Percentiles rank a stretch among this genome's conserved stretches.
These are phyloP conservation scores for Cnemophilus loriae DNA, from an alignment of 2,113 vertebrate genomes.

Conservation along the genomic window DNA sequence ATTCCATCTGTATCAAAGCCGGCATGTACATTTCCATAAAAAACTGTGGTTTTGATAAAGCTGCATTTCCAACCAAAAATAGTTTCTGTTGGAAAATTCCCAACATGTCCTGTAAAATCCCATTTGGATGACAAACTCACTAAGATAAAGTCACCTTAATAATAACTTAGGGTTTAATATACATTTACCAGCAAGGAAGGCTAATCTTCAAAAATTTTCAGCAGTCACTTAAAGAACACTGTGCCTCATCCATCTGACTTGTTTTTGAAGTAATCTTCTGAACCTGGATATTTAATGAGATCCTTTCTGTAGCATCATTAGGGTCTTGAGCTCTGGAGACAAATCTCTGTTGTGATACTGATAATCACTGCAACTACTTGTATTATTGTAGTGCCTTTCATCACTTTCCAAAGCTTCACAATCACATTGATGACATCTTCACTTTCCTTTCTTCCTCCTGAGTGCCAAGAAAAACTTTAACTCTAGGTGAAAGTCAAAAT, in stretches of 20 bases:
- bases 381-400: not conserved
- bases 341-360: not conserved
- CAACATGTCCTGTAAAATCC: not conserved
- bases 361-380: not conserved
- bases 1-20: slow-evolving; percentile 11
- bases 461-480: not conserved
- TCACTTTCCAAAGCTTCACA: not conserved
- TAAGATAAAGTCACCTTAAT: not conserved
- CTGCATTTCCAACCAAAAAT: not conserved
- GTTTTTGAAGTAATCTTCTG: not conserved
- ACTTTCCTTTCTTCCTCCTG: not conserved
- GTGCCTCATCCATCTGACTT: not conserved
- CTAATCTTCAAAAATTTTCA: not conserved
- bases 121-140: not conserved
- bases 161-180: not conserved
- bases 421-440: not conserved
- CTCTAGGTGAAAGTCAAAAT: not conserved
- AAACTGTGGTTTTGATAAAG: not conserved
- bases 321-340: not conserved
- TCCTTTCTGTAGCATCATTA: not conserved
- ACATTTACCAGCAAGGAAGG: not conserved
- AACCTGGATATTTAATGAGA: not conserved
- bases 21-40: not conserved
- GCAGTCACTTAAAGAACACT: not conserved
- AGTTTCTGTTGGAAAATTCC: not conserved